Conservation (phyloP, 2,888 invertebrate species). For the Cheilosia impressa region DNA sequence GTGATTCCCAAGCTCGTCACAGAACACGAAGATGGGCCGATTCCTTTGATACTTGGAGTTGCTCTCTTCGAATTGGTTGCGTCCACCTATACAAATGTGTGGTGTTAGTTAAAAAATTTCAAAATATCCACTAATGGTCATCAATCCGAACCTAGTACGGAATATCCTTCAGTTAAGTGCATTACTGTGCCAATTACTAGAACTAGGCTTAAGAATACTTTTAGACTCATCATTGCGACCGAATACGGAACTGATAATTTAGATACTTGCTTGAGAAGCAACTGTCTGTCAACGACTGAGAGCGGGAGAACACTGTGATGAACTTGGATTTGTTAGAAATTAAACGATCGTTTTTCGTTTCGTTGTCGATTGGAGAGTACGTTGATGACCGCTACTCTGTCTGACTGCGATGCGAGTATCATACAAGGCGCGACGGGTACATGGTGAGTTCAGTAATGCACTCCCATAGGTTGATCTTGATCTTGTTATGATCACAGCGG, state of each 20-base stretch:
- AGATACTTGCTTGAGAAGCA: constrained; percentile 31
- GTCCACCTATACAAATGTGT: constrained; percentile 68
- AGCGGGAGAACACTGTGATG: constrained; percentile 17
- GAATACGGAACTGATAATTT: constrained; percentile 37
- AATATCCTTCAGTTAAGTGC: constrained; percentile 42
- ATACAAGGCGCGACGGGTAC: constrained; percentile 1
- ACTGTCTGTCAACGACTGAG: constrained; percentile 62
- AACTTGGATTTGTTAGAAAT: constrained; percentile 62
- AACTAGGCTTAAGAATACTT: constrained; percentile 37
- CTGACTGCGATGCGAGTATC: constrained; percentile 34
- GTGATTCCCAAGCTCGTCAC: constrained; percentile 78
- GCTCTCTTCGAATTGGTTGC: constrained; percentile 76
- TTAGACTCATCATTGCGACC: constrained; percentile 43
- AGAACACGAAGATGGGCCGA: constrained; percentile 76
- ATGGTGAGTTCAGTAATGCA: constrained; percentile 26
- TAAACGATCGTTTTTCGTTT: constrained; percentile 55
- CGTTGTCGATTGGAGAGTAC: constrained; percentile 18
- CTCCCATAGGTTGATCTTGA: constrained; percentile 36
- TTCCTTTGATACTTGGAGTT: constrained; percentile 76
- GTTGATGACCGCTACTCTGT: not conserved
- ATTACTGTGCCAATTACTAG: constrained; percentile 24
- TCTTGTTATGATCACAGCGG: constrained; percentile 52
- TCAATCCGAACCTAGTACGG: constrained; percentile 52
- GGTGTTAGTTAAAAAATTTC: constrained; percentile 8
- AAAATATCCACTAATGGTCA: not conserved